Evolutionary conservation across 30 jellyfish, hydroid and myxozoan genomes (phyloP).

Genomic region (Cassiopea xamachana): DNA sequence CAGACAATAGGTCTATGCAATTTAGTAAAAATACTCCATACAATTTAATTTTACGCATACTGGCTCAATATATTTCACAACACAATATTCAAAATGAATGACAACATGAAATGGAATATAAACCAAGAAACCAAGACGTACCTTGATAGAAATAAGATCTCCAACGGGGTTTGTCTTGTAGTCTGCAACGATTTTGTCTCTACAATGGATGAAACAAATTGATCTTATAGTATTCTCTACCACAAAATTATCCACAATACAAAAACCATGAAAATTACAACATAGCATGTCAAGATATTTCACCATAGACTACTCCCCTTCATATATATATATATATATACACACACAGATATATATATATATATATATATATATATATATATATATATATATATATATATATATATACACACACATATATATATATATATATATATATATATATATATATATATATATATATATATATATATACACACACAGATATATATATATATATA

Average conservation of each 20-base stretch:
- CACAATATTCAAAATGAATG: neutral
- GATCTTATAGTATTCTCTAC: neutral
- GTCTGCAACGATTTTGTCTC: constrained; percentile 74
- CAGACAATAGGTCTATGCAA: neutral
- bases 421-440: too few relatives aligned
- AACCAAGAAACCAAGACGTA: neutral
- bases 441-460: too few relatives aligned
- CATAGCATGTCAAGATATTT: too few relatives aligned
- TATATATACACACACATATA: too few relatives aligned
- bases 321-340: too few relatives aligned
- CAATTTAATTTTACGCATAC: neutral
- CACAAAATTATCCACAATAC: neutral
- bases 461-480: too few relatives aligned
- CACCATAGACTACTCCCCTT: too few relatives aligned
- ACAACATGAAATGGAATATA: neutral
- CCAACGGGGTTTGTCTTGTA: constrained; percentile 93
- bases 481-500: too few relatives aligned
- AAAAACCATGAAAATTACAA: neutral
- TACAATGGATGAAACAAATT: neutral
- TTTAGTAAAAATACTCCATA: neutral
- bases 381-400: too few relatives aligned
- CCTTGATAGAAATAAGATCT: constrained; percentile 83
- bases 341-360: too few relatives aligned
- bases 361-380: too few relatives aligned
- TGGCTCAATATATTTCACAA: neutral